These are phyloP conservation scores for Pseudoips prasinana DNA, from an alignment of 2,888 invertebrate genomes.

Conservation along the genomic window DNA sequence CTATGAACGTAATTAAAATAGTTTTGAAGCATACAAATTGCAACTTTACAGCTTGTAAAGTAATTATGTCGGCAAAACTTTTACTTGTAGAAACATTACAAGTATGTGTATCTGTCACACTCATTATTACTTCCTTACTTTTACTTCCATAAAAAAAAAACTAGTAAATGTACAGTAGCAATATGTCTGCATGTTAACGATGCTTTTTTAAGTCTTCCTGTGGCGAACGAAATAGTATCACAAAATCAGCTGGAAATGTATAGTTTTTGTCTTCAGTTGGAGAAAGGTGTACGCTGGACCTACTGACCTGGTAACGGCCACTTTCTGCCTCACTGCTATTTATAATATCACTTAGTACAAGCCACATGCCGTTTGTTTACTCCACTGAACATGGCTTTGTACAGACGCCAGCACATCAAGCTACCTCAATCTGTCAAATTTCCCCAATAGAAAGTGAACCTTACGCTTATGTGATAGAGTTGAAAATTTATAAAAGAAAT, in stretches of 20 bases:
- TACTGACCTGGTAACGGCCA: constrained; percentile 59
- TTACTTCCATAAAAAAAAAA: constrained; percentile 27
- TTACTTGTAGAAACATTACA: no score
- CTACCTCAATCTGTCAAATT: no score
- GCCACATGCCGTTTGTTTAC: constrained; percentile 8
- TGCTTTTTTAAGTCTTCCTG: constrained; percentile 38
- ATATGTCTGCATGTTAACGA: constrained; percentile 11
- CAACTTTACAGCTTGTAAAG: no score
- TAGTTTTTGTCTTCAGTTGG: constrained; percentile 33
- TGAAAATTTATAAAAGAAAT: no score
- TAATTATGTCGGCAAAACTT: no score
- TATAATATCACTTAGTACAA: constrained; percentile 29
- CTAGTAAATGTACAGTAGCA: constrained; percentile 26
- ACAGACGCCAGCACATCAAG: no score
- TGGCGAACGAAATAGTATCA: constrained; percentile 44
- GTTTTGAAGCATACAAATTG: no score
- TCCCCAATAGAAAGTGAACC: no score
- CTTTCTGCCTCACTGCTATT: constrained; percentile 64
- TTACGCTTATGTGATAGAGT: no score
- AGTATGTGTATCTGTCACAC: not conserved
- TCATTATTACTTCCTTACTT: constrained; percentile 25
- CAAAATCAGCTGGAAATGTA: constrained; percentile 46
- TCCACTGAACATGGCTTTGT: not conserved
- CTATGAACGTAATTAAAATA: no score
- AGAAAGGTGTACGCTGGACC: constrained; percentile 69